Evolutionary conservation across 2,888 invertebrate species (phyloP), one percentile per base, ranked within the genome.

Genomic region (Acleris emargana): DNA sequence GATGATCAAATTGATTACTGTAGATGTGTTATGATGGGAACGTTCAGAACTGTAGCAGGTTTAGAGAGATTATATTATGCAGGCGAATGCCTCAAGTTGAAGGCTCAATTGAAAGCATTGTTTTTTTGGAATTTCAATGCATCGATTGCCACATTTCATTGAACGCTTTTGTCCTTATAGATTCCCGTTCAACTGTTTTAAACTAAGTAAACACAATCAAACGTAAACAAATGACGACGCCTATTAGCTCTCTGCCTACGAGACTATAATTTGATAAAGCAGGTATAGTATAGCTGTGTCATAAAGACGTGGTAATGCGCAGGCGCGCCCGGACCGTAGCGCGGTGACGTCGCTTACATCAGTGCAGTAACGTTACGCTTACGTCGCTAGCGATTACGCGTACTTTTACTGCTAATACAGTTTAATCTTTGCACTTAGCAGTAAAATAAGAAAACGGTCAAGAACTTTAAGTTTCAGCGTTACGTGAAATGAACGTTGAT

Each of bases 291-390:
- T 38, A 32, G 20, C 20, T 18, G 32, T 47, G 20, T 47, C 22
- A 38, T 54, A 62, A 54, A 54, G 43, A 38, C 5, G 18, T 42
- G 38, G 52, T 47, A 38, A 38, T 25, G 17, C 47, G 38, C 28
- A 25, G 55, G 16, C 25, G 13, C 25, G 18, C 7, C 38, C 18
- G 50, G 22, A 47, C 32, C 52, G 63, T 52, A 47, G 64, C 52
- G 52, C 38, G 58, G 47, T 45, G 60, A 32, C 55, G 67, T 68
- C 71, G 78, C 87, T 89, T 89, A 88, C 89, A 88, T 89, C 89
- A 89, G 84, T 74, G 71, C 72, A 75, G 81, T 87, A 88, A 88
- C 81, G 80, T 87, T 84, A 85, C 75, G 80, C 80, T 81, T 81
- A 61, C 66, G 66, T 57, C 75, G 77, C 78, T 80, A 86, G 86